Evolutionary conservation across 2,113 vertebrate genomes (phyloP).

Genomic region (Casuarius casuarius): DNA sequence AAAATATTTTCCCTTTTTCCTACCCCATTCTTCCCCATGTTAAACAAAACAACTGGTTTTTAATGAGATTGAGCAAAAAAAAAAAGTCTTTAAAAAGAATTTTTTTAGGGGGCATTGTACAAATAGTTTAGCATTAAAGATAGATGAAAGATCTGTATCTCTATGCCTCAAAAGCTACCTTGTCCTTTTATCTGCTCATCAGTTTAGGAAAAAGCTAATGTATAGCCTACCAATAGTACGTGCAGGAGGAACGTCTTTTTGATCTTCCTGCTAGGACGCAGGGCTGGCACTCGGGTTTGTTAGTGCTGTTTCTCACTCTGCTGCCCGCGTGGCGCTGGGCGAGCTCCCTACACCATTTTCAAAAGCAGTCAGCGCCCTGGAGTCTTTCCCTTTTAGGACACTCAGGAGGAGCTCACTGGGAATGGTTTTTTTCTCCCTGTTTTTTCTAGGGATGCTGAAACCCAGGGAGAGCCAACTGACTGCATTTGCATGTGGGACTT

Average conservation of each 20-base stretch:
- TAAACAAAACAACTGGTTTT: background rate
- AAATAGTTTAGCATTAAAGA: background rate
- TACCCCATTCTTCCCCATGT: background rate
- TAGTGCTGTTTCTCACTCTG: background rate
- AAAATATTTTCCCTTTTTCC: background rate
- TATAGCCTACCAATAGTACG: background rate
- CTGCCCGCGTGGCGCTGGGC: accelerated
- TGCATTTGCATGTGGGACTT: background rate
- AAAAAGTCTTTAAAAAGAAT: too few relatives aligned
- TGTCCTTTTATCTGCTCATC: background rate
- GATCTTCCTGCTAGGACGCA: background rate
- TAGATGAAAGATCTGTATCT: background rate
- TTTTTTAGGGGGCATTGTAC: background rate
- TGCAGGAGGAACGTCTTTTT: background rate
- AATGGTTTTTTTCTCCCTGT: background rate
- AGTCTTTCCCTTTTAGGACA: background rate
- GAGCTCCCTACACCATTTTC: background rate
- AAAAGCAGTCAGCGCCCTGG: background rate
- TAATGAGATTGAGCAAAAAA: background rate
- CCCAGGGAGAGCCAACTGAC: background rate
- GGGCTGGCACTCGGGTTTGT: background rate
- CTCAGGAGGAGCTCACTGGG: background rate
- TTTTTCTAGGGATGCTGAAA: background rate
- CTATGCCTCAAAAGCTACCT: background rate
- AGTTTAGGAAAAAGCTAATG: background rate